phyloP scores from a whole-genome alignment of 2,888 invertebrate species.

The Trissolcus japonicus region DNA sequence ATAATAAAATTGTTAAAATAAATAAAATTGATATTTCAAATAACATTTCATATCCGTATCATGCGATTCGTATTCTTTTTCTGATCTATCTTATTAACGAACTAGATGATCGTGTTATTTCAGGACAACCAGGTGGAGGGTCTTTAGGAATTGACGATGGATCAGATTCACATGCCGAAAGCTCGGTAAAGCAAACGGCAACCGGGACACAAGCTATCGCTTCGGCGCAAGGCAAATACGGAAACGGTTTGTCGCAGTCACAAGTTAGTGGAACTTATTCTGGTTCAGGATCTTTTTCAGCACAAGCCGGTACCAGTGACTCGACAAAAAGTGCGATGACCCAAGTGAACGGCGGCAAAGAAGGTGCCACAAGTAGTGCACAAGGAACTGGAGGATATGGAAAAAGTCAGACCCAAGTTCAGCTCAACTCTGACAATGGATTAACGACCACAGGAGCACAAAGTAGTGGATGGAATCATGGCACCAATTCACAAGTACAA shows the following conservation, averaged over 20 bases:
- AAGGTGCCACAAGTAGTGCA: slow-evolving; percentile 86
- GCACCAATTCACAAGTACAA: slow-evolving; percentile 88
- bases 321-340: slow-evolving; percentile 84
- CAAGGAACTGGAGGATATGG: slow-evolving; percentile 85
- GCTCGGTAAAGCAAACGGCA: slow-evolving; percentile 78
- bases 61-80: not conserved
- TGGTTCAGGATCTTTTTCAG: slow-evolving; percentile 87
- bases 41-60: not conserved
- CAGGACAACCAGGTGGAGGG: slow-evolving; percentile 7
- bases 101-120: not conserved
- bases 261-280: slow-evolving; percentile 89
- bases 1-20: not conserved
- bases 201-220: slow-evolving; percentile 86
- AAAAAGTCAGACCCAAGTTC: slow-evolving; percentile 87
- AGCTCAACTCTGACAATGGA: slow-evolving; percentile 85
- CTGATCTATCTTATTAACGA: not conserved
- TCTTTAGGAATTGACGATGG: slow-evolving; percentile 79
- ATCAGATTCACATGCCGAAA: slow-evolving; percentile 85
- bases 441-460: slow-evolving; percentile 86
- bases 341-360: slow-evolving; percentile 84
- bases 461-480: slow-evolving; percentile 85
- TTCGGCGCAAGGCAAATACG: slow-evolving; percentile 85
- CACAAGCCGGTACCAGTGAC: slow-evolving; percentile 88
- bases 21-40: too few species aligned
- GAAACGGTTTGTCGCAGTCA: slow-evolving; percentile 87